Evolutionary conservation across 2,888 invertebrate genomes (phyloP), one percentile per base, ranked within the genome.

Genomic region (Agrochola lychnidis): DNA sequence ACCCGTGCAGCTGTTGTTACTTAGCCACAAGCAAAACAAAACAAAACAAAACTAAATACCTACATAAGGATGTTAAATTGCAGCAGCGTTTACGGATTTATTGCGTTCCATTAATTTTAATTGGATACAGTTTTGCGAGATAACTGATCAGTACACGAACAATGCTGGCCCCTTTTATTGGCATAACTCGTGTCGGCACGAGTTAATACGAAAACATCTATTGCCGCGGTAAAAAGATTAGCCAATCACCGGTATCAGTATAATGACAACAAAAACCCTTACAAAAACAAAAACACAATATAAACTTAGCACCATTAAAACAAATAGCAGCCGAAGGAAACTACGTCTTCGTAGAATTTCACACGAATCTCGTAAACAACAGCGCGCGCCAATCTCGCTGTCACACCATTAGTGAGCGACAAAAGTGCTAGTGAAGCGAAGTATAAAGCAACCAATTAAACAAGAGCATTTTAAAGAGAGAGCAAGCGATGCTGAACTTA

Each of bases 401-500:
- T 56, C 48, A 70, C 75, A 70, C 70, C 73, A 78, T 81, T 84
- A 82, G 76, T 61, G 66, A 66, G 66, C 57, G 63, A 70, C 70
- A 72, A 80, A 84, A 84, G 72, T 78, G 61, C 51, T 61, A 73
- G 77, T 76, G 67, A 78, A 74, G 82, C 67, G 30, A 61, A 64
- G 73, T 45, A 73, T 71, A 88, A 81, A 83, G 83, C 77, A 70
- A 85, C 88, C 79, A 87, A 87, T 89, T 83, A 87, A 70, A 69
- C 70, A 73, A 76, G 77, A 70, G 61, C 68, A 73, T 81, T 82
- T 81, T 72, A 78, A 70, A 79, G 71, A 53, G 59, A 81, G 75
- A 71, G 63, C 68, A 68, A 78, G 71, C 62, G 40, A 66, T 81
- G 84, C 61, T 81, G 59, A 82, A 97, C 98, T 97, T 95, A 99